Evolutionary conservation across 2,888 invertebrate species (phyloP), one percentile per base, ranked within the genome.

Genomic region (Blastobasis adustella): DNA sequence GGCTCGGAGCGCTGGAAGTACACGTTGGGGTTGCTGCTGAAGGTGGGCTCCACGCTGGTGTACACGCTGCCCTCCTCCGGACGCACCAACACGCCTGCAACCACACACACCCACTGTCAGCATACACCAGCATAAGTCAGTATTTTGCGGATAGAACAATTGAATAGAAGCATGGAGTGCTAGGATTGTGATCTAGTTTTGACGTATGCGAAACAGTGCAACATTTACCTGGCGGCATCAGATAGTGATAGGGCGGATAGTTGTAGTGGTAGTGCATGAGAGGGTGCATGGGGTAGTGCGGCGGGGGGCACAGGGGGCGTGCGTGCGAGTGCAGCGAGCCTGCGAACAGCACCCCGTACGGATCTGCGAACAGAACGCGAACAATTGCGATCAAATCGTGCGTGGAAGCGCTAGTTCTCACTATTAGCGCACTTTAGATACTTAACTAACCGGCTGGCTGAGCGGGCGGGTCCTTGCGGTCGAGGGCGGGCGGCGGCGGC

Each of bases 21-120:
- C 61, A 96, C 96, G 89, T 96, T 96, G 62, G 96, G 96, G 89
- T 96, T 96, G 82, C 93, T 94, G 82, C 96, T 96, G 80, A 96
- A 90, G 65, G 95, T 95, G 66, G 94, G 94, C 82, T 95, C 94
- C 76, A 93, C 89, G 63, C 95, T 95, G 69, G 96, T 95, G 87
- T 96, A 96, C 71, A 95, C 91, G 87, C 93, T 94, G 68, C 93
- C 93, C 78, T 95, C 96, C 76, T 95, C 95, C 64, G 94, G 92
- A 71, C 93, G 92, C 80, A 94, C 86, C 82, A 94, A 93, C 84
- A 95, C 91, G 79, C 94, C 94, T 92, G 89, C 66, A 79, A 57
- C 58, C 43, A 40, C 67, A 55, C 9, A 39, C 40, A 47, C 23
- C 42, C 50, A 40, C 41, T 5, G n/a, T 39, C 44, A 40, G 37